phyloP scores from a whole-genome alignment of 1,140 invertebrate genomes.

The Trichonephila clavipes region DNA sequence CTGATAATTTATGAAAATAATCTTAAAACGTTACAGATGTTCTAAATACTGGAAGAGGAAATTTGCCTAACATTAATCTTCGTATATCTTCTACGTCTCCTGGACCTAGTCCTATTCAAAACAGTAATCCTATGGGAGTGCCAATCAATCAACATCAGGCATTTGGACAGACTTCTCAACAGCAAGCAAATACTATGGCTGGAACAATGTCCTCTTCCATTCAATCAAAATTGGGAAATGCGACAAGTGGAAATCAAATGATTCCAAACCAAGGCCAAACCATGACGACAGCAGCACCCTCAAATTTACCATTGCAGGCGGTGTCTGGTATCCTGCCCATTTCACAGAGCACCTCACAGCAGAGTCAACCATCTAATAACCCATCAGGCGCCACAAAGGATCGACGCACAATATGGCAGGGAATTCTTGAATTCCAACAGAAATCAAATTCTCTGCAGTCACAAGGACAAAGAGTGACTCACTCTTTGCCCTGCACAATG shows the following conservation, averaged over 20 bases:
- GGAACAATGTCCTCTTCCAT: conserved; percentile 44
- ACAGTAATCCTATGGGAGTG: conserved; percentile 34
- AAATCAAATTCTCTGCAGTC: conserved; percentile 86
- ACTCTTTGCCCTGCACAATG: conserved; percentile 84
- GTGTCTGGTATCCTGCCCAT: conserved; percentile 39
- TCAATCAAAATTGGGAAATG: conserved; percentile 55
- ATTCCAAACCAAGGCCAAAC: conserved; percentile 46
- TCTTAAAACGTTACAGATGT: conserved; percentile 25
- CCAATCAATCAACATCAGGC: conserved; percentile 50
- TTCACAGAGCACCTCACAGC: conserved; percentile 61
- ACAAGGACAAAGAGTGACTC: conserved; percentile 87
- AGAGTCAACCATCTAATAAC: conserved; percentile 44
- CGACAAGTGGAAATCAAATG: conserved; percentile 52
- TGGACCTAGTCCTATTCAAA: background rate
- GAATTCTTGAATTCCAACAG: conserved; percentile 94
- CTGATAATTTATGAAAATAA: no score
- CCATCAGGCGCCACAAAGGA: conserved; percentile 72
- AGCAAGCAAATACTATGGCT: conserved; percentile 5
- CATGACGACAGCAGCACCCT: conserved; percentile 36
- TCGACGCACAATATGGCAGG: conserved; percentile 87
- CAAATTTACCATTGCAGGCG: conserved; percentile 54
- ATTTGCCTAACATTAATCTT: conserved; percentile 20
- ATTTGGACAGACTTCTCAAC: conserved; percentile 56
- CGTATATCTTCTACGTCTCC: conserved; percentile 32
- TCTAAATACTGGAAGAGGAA: conserved; percentile 34